phyloP scores from a whole-genome alignment of 1,140 invertebrate species.

The Neelides sp. region DNA sequence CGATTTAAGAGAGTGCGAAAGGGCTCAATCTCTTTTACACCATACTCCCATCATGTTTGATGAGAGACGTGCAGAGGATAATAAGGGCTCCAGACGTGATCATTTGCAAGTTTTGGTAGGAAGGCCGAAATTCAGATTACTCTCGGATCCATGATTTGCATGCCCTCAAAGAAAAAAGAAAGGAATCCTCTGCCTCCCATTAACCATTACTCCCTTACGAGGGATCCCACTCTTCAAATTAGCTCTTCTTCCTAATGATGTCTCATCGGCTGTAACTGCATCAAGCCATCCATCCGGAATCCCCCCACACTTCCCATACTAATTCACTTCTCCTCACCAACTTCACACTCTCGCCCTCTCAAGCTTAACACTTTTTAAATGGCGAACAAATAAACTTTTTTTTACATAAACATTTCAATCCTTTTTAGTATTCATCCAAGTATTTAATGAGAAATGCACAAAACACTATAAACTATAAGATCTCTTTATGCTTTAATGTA shows the following conservation, averaged over 20 bases:
- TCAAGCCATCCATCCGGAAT: too few relatives aligned
- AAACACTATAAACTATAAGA: too few relatives aligned
- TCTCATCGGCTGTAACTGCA: too few relatives aligned
- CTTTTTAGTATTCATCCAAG: too few relatives aligned
- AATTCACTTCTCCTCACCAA: too few relatives aligned
- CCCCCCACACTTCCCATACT: too few relatives aligned
- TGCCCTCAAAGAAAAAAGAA: slow-evolving; percentile 1
- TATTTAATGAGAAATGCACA: too few relatives aligned
- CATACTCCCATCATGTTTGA: not conserved
- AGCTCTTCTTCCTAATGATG: too few relatives aligned
- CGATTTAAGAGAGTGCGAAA: not conserved
- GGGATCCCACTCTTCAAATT: too few relatives aligned
- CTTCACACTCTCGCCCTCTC: too few relatives aligned
- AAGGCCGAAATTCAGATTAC: slow-evolving; percentile 11
- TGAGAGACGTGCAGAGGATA: not conserved
- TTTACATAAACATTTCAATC: not conserved
- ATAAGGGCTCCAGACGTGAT: slow-evolving; percentile 9
- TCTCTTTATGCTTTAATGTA: too few relatives aligned
- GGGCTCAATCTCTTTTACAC: slow-evolving; percentile 3
- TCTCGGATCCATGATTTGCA: not conserved
- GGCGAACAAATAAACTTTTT: not conserved
- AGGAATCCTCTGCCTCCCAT: slow-evolving; percentile 5
- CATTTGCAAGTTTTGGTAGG: slow-evolving; percentile 18
- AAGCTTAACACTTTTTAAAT: not conserved
- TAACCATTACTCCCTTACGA: too few relatives aligned